Base-by-base conservation (phyloP, 2,888 invertebrate genomes). In the Drosophila falleni region DNA sequence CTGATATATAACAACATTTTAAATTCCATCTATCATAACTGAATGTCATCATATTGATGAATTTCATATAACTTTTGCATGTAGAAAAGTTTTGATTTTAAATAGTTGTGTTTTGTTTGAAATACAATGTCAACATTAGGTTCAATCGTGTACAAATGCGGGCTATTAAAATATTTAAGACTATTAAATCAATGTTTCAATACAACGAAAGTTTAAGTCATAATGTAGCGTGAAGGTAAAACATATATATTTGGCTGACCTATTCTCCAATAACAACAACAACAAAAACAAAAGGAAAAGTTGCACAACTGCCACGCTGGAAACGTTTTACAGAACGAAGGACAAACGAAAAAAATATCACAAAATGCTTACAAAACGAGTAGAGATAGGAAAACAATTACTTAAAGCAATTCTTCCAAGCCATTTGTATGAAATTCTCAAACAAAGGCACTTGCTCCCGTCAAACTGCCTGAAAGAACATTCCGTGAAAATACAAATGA, bases 401-500 rank as follows among this genome's bases (percentile, higher is more conserved):
- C 82, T 74, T 78, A 72, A 85, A 79, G 89, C 82, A 81, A 84
- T 89, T 85, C 81, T 89, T 91, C 81, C 87, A 80, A 87, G 68
- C 89, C 89, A 90, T 90, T 90, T 90, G 81, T 78, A 76, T 74
- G 71, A 87, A 91, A 89, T 88, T 78, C 87, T 80, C 80, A 88
- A 91, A 91, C 91, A 90, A 88, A 90, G 89, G 87, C 83, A 89
- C 88, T 91, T 90, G 70, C 72, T 68, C 26, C 60, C 59, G 59
- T 64, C 74, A 78, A 71, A 77, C 75, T 71, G 74, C 55, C 66
- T 63, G 70, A 78, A 72, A 66, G 74, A 74, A 74, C 71, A 77
- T 68, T 74, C 74, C 76, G 49, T 71, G 53, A 56, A 74, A 70
- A 77, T 74, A 71, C 59, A 75, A 66, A 71, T 58, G 71, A 69